Base-by-base conservation (phyloP, 2,888 invertebrate genomes). In the Cabera pusaria region DNA sequence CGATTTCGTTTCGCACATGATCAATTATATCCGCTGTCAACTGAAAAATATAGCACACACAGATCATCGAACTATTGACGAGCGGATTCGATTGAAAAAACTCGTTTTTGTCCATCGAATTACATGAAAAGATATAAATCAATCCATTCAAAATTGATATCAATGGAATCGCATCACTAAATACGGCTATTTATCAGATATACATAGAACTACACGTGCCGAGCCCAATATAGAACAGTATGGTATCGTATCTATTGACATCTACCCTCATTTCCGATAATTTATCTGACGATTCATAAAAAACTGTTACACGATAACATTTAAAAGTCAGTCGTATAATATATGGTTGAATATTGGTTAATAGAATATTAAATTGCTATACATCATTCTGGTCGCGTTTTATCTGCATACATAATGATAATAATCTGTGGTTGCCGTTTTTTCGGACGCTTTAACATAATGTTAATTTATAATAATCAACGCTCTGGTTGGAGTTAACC, bases 351-450 rank as follows among this genome's bases (percentile, higher is more conserved):
- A 70, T 75, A 72, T 72, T 64, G 69, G 62, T 74, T 78, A 75
- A 75, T 75, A 73, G 72, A 80, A 80, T 75, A 83, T 81, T 74
- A 80, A 78, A 81, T 59, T 63, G 59, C 56, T 57, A 70, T 84
- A 70, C 56, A 74, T 79, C 72, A 75, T 64, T 52, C 36, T 48
- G 60, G 64, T 57, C 59, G 58, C 55, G 70, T 77, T 72, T 55
- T 60, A 76, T 76, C 71, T 78, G 75, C 77, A 80, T 80, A 70
- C 56, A 64, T 68, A 69, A 51, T 52, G 41, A 46, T 17, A 5
- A 25, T 22, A 11, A 40, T 40, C 21, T 12, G 41, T 21, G 36
- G 32, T 34, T 25, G 22, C 26, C 34, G 2, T 14, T 39, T 49
- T 49, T 52, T 45, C 26, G 45, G 46, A 42, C 34, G 42, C 42